Base-by-base conservation (phyloP, 1,140 invertebrate genomes). In the Drosophila quadrilineata region DNA sequence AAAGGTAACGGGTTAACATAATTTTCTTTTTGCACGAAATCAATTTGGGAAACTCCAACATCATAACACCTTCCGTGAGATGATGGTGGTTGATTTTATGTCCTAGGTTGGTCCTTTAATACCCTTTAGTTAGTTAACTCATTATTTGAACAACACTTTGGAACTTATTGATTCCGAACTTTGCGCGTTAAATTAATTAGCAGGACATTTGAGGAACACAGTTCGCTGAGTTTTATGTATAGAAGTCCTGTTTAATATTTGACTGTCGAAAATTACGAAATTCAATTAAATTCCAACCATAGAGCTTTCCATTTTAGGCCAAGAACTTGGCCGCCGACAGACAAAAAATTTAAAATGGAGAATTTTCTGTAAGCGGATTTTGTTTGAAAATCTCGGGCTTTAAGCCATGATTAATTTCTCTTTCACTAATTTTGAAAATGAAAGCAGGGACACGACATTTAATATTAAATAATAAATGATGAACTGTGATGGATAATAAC, bases 391-490 rank as follows among this genome's bases (percentile, higher is more conserved):
- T 12, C 40, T 46, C 22, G 36, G 36, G 16, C 45, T 52, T 31
- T 26, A 29, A 45, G 56, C n/a, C 36, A 59, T 29, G 21, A 36
- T 12, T 43, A 43, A 28, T 45, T 38, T 66, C 52, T 52, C 28
- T 29, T 12, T 12, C 36, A 10, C 56, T 28, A 60, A 60, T 52
- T n/a, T n/a, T n/a, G n/a, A 59, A 66, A 60, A 66, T 53, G 38
- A 38, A 19, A 46, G 41, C 31, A 33, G 24, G 3, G 3, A 33
- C 6, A 38, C 21, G 36, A 40, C 40, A 53, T 67, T 38, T 29
- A 53, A n/a, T n/a, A n/a, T n/a, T n/a, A n/a, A n/a, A n/a, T n/a
- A n/a, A 53, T 60, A 53, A 60, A 50, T 66, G 26, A 46, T 35
- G 49, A 19, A 9, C 14, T 45, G 22, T 49, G 28, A 26, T 33